phyloP scores from a whole-genome alignment of 2,113 vertebrate genomes.

The Chaetura pelagica region DNA sequence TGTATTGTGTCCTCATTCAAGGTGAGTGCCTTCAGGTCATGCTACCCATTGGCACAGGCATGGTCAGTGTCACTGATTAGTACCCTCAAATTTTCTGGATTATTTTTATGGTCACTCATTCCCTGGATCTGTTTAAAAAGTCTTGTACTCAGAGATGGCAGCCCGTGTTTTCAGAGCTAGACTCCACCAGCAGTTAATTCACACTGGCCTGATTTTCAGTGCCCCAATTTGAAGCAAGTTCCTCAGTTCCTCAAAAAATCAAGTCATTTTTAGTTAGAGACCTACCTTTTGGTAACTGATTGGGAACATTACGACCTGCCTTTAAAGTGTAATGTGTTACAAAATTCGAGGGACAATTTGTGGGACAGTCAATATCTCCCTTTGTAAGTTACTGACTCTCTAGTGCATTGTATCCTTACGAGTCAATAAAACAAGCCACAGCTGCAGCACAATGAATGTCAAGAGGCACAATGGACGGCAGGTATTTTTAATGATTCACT shows the following conservation, averaged over 20 bases:
- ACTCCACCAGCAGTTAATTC: neutral
- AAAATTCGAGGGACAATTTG: slow-evolving; percentile 47
- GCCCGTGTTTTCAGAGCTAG: neutral
- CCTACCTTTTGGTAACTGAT: slow-evolving; percentile 25
- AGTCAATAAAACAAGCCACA: slow-evolving; percentile 72
- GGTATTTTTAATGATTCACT: slow-evolving; percentile 42
- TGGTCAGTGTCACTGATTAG: neutral
- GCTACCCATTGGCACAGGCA: neutral
- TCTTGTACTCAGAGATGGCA: neutral
- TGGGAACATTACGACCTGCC: slow-evolving; percentile 34
- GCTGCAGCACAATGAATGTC: slow-evolving; percentile 23
- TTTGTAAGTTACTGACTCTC: slow-evolving; percentile 43
- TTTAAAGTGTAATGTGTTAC: slow-evolving; percentile 21
- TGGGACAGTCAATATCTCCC: slow-evolving; percentile 43
- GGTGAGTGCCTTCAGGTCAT: accelerated
- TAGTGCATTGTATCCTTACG: slow-evolving; percentile 33
- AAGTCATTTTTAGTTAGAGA: slow-evolving; percentile 39
- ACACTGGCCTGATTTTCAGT: slow-evolving; percentile 24
- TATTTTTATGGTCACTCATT: neutral
- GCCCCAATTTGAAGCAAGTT: slow-evolving; percentile 8
- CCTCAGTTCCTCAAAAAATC: slow-evolving; percentile 2
- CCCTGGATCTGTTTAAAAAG: neutral
- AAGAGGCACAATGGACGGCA: slow-evolving; percentile 3
- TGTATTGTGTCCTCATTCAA: neutral
- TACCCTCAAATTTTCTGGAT: neutral